A percentile compares a stretch with the other conserved stretches of the same genome.
phyloP scores from a whole-genome alignment of 2,113 vertebrate genomes.

The Hiodon alosoides region DNA sequence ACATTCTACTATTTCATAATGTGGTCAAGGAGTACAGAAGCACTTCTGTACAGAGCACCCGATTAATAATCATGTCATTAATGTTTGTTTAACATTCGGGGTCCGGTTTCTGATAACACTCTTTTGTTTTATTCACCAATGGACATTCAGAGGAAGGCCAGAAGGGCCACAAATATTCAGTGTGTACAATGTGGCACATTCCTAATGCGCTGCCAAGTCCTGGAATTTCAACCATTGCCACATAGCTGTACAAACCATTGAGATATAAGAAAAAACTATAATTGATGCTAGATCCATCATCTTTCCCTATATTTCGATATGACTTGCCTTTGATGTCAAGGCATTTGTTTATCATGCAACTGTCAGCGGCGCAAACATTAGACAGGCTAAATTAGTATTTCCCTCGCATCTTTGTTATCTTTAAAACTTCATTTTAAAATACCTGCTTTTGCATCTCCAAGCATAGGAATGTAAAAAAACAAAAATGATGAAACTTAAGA shows the following conservation, averaged over 20 bases:
- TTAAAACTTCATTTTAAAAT: not conserved
- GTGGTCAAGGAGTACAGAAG: not conserved
- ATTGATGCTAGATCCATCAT: not conserved
- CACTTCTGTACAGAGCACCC: not conserved
- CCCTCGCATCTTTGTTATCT: not conserved
- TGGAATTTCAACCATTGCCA: not conserved
- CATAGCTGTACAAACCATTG: too few relatives aligned
- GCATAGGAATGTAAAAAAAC: not conserved
- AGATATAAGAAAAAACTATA: too few relatives aligned
- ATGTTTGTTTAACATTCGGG: not conserved
- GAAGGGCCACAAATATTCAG: not conserved
- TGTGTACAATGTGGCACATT: too few relatives aligned
- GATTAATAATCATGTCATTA: not conserved
- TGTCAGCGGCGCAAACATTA: slow-evolving; percentile 8
- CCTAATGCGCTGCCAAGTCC: too few relatives aligned
- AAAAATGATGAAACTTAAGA: not conserved
- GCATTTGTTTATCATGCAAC: not conserved
- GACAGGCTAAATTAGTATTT: not conserved
- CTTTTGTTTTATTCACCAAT: not conserved
- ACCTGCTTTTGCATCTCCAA: not conserved
- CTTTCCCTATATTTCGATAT: not conserved
- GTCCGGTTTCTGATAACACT: not conserved
- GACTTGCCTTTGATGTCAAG: not conserved
- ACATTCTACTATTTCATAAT: not conserved
- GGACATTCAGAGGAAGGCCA: not conserved